Evolutionary conservation across 53 echinoderm and acorn worm genomes (phyloP).

Genomic region (Echinarachnius parma): DNA sequence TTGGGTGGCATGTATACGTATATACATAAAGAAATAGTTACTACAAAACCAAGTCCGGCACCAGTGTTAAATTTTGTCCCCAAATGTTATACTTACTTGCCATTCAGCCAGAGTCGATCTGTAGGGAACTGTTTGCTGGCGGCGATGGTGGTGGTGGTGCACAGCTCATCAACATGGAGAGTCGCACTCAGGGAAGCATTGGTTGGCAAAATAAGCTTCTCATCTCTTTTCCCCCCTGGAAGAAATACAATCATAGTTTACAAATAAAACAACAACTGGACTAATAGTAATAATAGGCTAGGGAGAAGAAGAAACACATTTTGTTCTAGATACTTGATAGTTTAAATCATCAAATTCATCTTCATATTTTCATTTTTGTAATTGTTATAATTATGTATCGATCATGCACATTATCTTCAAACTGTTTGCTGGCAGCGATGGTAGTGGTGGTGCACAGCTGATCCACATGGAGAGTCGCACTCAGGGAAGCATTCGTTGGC

Average conservation of each 20-base stretch:
- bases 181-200: constrained; percentile 89
- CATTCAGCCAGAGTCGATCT: constrained; percentile 94
- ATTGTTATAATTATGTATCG: too few relatives aligned
- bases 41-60: too few relatives aligned
- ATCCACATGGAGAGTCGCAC: constrained; percentile 70
- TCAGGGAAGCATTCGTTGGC: constrained; percentile 71
- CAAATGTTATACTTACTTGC: constrained; percentile 50
- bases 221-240: constrained; percentile 81
- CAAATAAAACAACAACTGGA: not conserved
- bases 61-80: too few relatives aligned
- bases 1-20: too few relatives aligned
- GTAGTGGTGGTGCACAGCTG: constrained; percentile 81
- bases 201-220: constrained; percentile 76
- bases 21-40: too few relatives aligned
- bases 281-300: too few relatives aligned
- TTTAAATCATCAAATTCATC: too few relatives aligned
- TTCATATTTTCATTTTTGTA: too few relatives aligned
- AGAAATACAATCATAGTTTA: not conserved
- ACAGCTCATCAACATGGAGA: constrained; percentile 79
- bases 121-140: constrained; percentile 66
- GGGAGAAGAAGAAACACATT: too few relatives aligned
- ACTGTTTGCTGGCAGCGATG: constrained; percentile 61
- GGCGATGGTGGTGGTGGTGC: constrained; percentile 80
- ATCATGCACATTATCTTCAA: too few relatives aligned
- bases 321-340: too few relatives aligned